Evolutionary conservation across 2,113 vertebrate species (phyloP).

Genomic region (Pampusana beccarii): DNA sequence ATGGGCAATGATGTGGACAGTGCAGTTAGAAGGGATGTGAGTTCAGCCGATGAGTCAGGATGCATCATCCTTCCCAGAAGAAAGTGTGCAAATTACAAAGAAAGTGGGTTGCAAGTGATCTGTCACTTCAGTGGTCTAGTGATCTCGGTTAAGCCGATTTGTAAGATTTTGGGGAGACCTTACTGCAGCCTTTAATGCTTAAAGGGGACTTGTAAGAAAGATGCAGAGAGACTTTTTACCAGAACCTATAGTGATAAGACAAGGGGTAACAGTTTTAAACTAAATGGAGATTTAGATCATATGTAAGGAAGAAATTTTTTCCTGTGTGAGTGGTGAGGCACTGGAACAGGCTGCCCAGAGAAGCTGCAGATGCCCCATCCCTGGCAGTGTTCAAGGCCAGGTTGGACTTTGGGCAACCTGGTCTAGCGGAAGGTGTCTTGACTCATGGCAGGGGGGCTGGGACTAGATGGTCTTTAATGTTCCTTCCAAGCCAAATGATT

Average conservation of each 20-base stretch:
- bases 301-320: not conserved
- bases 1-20: not conserved
- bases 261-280: not conserved
- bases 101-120: accelerated
- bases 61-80: conserved; percentile 1
- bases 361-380: not conserved
- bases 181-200: not conserved
- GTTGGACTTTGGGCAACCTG: not conserved
- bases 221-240: not conserved
- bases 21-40: not conserved
- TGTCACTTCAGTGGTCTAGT: not conserved
- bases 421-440: not conserved
- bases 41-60: not conserved
- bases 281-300: not conserved
- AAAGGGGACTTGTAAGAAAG: not conserved
- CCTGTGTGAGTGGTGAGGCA: not conserved
- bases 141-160: not conserved
- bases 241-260: not conserved
- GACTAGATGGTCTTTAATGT: not conserved
- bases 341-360: not conserved
- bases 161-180: not conserved
- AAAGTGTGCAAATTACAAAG: not conserved
- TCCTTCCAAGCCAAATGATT: not conserved
- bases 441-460: accelerated
- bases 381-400: not conserved